A percentile compares a stretch with the other conserved stretches of the same genome.
Conservation (phyloP, 2,113 vertebrate genomes). For the Origma solitaria region DNA sequence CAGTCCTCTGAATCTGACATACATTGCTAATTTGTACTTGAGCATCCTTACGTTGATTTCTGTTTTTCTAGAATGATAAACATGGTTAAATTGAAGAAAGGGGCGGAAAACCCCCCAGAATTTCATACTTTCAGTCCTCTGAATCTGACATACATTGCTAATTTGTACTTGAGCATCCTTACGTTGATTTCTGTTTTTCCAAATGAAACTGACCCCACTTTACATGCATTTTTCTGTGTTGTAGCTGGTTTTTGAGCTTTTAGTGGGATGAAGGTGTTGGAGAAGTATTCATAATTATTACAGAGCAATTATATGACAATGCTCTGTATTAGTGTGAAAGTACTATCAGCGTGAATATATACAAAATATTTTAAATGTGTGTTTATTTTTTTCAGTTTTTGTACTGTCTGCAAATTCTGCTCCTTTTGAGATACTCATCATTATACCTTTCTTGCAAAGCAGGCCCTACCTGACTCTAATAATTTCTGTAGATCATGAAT, state of each 20-base stretch:
- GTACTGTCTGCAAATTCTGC: not conserved
- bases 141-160: not conserved
- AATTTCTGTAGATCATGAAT: not conserved
- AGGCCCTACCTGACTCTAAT: not conserved
- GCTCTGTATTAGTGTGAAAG: not conserved
- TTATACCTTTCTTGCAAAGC: not conserved
- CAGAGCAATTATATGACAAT: not conserved
- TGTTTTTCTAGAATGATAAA: not conserved
- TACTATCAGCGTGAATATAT: not conserved
- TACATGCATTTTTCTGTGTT: not conserved
- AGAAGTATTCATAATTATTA: not conserved
- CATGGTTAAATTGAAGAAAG: not conserved
- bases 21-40: not conserved
- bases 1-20: not conserved
- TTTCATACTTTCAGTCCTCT: not conserved
- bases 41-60: not conserved
- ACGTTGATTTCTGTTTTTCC: not conserved
- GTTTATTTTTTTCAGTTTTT: not conserved
- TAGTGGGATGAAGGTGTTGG: not conserved
- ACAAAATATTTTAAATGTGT: not conserved
- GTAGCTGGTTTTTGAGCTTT: not conserved
- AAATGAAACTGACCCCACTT: not conserved
- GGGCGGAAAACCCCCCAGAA: not conserved
- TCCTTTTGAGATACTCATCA: not conserved
- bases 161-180: not conserved